Base-by-base conservation (phyloP, 1,140 invertebrate species). In the Zaprionus capensis region DNA sequence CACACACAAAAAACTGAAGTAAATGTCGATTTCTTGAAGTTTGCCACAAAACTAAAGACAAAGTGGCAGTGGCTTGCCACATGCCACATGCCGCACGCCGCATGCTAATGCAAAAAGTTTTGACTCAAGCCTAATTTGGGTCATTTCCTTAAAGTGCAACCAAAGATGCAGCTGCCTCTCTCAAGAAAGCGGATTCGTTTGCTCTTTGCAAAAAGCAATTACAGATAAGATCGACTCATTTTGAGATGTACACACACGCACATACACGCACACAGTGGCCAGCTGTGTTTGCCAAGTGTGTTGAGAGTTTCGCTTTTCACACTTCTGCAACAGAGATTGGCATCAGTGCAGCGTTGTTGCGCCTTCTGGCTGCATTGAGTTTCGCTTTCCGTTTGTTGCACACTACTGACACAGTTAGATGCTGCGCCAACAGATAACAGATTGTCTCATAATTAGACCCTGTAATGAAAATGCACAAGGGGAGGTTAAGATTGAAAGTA, bases 211-310 rank as follows among this genome's bases (percentile, higher is more conserved):
- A 82, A 87, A 87, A 87, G 84, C 85, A 87, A 87, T 87, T 87
- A 87, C 84, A 88, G 84, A 87, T 87, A 87, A 90, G 85, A 87
- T 87, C 84, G 71, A 36, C 83, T 87, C 83, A 86, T 86, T 81
- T 86, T 58, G 28, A 58, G 56, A 9, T 46, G n/a, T 9, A 46
- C 41, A 46, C 56, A 58, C 56, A 31, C 66, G 44, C 34, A 12
- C 22, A 53, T 11, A 53, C 28, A 57, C n/a, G 11, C 34, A 28
- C 41, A 12, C 36, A 34, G 4, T 24, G 51, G 38, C 58, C 22
- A 41, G 49, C 64, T 84, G 74, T 87, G 74, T 87, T 87, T 88
- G 82, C 78, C 82, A 78, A 84, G 74, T 81, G 82, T 73, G 34
- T 70, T 78, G 61, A 62, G 78, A 83, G 74, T 87, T 87, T 88